Base-by-base conservation (phyloP, 2,113 vertebrate species). In the Notothenia coriiceps region DNA sequence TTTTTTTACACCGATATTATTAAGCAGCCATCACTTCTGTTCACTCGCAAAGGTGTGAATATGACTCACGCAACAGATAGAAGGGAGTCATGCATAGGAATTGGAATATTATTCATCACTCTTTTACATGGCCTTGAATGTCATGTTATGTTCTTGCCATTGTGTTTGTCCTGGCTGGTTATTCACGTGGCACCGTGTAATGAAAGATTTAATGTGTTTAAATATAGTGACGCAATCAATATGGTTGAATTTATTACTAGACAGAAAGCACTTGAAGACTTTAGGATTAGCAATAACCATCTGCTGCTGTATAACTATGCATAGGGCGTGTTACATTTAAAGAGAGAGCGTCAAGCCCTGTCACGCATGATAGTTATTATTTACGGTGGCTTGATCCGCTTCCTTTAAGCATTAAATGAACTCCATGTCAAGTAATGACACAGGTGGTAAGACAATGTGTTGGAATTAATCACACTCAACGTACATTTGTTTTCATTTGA, bases 381-480 rank as follows among this genome's bases (percentile, higher is more conserved):
- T 82, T 74, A 72, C 40, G 9, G 55, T 76, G 71, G 78, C 66
- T 70, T 46, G 63, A 79, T 63, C 74, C 8, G 69, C 73, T 57
- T 76, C 43, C 12, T 29, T 66, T 63, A 65, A n/a, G 56, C 40
- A 74, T 86, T 79, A 84, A 92, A 90, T 86, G 65, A 89, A 88
- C 71, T 66, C 66, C 57, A 10, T 56, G 72, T 87, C 72, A 64
- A 74, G 63, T 73, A 60, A 46, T 80, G 82, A 87, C 74, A 77
- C 40, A 67, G 65, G 74, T 85, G 78, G 62, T 84, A 86, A 59
- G 83, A 77, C 82, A 87, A 80, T 88, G 87, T 86, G 76, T 85
- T 56, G 5, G 79, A 77, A 85, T 86, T 85, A 90, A 93, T 92
- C 89, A 89, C 72, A 52, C 80, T 74, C 73, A n/a, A 87, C 86